phyloP scores from a whole-genome alignment of 2,113 vertebrate genomes.

The Lampris megalopsis region DNA sequence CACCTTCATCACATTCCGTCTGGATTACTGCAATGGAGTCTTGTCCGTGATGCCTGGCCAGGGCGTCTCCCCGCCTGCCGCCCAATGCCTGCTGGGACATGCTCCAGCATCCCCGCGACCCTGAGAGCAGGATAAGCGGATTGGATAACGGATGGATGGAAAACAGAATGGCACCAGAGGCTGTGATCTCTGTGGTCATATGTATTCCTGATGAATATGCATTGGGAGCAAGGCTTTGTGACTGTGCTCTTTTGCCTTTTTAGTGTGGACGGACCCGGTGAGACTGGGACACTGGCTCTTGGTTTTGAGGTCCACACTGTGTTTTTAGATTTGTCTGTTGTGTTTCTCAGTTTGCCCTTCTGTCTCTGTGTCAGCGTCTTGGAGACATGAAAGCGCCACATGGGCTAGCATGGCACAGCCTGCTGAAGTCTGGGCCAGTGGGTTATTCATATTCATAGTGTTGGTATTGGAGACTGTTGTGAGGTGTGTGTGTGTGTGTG shows the following conservation, averaged over 20 bases:
- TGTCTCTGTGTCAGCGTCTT: conserved; percentile 66
- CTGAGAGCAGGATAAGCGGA: no score
- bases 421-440: conserved; percentile 50
- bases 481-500: conserved; percentile 39
- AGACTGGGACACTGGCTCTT: conserved; percentile 17
- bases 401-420: conserved; percentile 46
- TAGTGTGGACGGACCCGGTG: neutral
- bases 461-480: conserved; percentile 54
- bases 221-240: neutral
- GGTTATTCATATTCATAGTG: conserved; percentile 74
- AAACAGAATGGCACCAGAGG: no score
- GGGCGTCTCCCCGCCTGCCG: no score
- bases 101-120: no score
- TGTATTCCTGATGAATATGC: conserved; percentile 12
- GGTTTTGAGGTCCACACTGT: conserved; percentile 33
- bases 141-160: no score
- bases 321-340: conserved; percentile 45
- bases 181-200: neutral
- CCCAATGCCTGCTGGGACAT: no score
- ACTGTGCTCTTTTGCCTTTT: neutral
- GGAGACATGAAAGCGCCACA: conserved; percentile 55
- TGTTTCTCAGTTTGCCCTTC: conserved; percentile 66
- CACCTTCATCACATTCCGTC: no score
- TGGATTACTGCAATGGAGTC: no score
- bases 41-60: no score